Evolutionary conservation across 2,888 invertebrate species (phyloP), one percentile per base, ranked within the genome.

Genomic region (Lithodes maja): DNA sequence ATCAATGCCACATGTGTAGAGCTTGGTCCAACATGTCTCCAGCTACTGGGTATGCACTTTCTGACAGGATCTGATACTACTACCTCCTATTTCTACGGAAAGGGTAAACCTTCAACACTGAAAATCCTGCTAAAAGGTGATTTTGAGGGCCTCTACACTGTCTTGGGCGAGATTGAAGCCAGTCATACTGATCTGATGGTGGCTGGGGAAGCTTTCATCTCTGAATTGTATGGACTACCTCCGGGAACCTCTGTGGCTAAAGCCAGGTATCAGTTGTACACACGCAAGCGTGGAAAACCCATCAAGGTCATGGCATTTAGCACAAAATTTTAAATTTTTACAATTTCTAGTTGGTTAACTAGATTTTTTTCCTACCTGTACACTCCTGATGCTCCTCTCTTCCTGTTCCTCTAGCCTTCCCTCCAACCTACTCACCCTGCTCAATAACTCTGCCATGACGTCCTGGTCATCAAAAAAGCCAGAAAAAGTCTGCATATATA

Each of bases 1-100:
- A 77, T 77, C 77, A 33, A 77, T 33, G 77, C 33, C 33, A 77
- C n/a, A 49, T 77, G 77, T 77, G 77, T 3, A 49, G 50, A 77
- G 50, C 33, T 77, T n/a, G 77, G 77, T 9, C 9, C 33, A 15
- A 12, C 15, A 33, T 77, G 77, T 17, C 33, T 17, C 33, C 33
- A 77, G 50, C 77, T 77, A 3, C 77, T 17, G 15, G 33, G 77
- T 33, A 77, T 77, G 77, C n/a, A 77, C 50, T 33, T 12, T 33
- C 33, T 77, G 12, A 77, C 49, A 17, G 77, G n/a, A 77, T 17
- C 49, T 12, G 33, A 77, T 33, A 77, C 77, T 33, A 17, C 55
- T 61, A 33, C 33, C 33, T 61, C 61, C 5, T 61, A 61, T 12
- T 61, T 7, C 12, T 61, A 61, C 12, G 61, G 61, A 61, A 61